phyloP scores from a whole-genome alignment of 2,113 vertebrate genomes.

The Oreochromis spilurus region DNA sequence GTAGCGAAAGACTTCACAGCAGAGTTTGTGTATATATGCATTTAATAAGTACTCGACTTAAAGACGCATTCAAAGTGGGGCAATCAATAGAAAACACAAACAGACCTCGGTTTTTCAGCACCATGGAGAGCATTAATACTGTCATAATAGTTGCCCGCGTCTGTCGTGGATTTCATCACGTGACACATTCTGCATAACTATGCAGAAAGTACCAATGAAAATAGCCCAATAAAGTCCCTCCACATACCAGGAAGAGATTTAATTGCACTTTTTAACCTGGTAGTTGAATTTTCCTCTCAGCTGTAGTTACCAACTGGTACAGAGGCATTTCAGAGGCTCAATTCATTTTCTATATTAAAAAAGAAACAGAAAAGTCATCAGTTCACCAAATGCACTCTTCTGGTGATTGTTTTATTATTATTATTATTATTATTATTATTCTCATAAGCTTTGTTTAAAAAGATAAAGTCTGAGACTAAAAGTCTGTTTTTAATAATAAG shows the following conservation, averaged over 20 bases:
- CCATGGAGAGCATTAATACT: background rate
- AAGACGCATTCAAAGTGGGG: background rate
- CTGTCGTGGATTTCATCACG: background rate
- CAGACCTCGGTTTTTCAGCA: background rate
- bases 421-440: background rate
- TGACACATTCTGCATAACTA: background rate
- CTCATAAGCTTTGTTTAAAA: background rate
- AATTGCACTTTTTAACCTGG: background rate
- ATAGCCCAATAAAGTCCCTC: background rate
- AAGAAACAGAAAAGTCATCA: background rate
- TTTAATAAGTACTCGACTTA: background rate
- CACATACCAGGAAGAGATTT: background rate
- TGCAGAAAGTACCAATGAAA: background rate
- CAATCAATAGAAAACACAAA: background rate
- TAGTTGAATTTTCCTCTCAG: background rate
- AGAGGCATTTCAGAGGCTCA: background rate
- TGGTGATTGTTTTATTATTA: background rate
- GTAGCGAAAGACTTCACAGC: background rate
- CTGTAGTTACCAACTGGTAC: background rate
- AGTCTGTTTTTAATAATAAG: background rate
- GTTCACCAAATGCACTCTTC: background rate
- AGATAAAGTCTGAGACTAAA: background rate
- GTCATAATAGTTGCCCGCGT: background rate
- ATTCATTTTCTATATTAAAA: background rate
- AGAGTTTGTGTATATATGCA: background rate